Conservation (phyloP, 1,140 invertebrate genomes). For the Sarcophaga bullata region DNA sequence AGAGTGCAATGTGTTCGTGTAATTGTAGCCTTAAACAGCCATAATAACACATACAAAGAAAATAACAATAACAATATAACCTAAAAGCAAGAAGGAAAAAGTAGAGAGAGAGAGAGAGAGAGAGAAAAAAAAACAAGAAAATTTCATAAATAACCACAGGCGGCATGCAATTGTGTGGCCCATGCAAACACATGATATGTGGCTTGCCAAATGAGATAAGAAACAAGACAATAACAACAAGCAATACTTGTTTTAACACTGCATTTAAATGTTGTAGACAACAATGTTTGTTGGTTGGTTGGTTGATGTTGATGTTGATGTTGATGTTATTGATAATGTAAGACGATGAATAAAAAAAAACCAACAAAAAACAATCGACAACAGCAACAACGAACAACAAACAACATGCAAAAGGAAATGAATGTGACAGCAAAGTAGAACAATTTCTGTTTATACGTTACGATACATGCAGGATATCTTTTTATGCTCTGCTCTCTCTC, state of each 20-base stretch:
- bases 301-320: neutral
- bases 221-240: slow-evolving; percentile 39
- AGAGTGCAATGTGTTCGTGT: neutral
- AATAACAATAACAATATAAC: slow-evolving; percentile 26
- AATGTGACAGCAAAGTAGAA: slow-evolving; percentile 34
- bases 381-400: neutral
- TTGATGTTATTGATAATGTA: neutral
- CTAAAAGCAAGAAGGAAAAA: no score
- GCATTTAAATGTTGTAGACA: neutral
- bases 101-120: no score
- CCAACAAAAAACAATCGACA: no score
- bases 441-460: neutral
- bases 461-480: neutral
- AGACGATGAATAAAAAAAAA: neutral
- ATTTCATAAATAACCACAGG: slow-evolving; percentile 40
- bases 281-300: neutral
- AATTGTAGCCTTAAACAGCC: slow-evolving; percentile 32
- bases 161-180: slow-evolving; percentile 37
- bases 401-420: slow-evolving; percentile 39
- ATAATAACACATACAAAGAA: slow-evolving; percentile 29
- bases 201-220: slow-evolving; percentile 40
- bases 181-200: slow-evolving; percentile 35
- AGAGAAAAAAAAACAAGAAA: neutral
- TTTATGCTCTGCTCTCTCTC: slow-evolving; percentile 2
- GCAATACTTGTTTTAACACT: slow-evolving; percentile 18